Conservation (phyloP, 2,113 vertebrate genomes). For the Pachycephala philippinensis region DNA sequence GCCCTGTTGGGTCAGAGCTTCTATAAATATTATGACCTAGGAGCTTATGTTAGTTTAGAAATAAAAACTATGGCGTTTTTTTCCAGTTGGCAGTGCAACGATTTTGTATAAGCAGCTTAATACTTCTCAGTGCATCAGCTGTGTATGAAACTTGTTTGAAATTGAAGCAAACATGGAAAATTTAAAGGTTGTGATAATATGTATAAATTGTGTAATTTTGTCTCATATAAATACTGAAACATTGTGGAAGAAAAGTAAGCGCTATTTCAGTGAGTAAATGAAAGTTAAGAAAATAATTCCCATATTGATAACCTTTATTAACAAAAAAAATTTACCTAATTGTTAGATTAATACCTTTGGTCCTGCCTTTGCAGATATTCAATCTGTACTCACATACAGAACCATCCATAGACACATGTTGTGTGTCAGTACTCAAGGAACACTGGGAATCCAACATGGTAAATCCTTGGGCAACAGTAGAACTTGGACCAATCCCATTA, state of each 20-base stretch:
- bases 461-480: neutral
- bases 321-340: neutral
- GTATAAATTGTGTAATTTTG: neutral
- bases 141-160: neutral
- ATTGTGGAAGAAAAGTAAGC: neutral
- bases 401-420: neutral
- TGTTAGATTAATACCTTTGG: neutral
- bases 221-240: neutral
- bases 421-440: neutral
- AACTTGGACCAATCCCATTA: neutral
- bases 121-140: neutral
- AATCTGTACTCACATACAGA: neutral
- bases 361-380: neutral
- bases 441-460: neutral
- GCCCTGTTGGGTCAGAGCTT: neutral
- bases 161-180: neutral
- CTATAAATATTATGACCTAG: conserved; percentile 30
- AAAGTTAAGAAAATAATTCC: neutral
- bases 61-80: neutral
- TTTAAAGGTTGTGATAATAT: neutral
- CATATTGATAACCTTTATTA: neutral
- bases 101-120: neutral
- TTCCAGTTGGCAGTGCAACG: neutral
- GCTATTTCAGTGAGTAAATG: neutral
- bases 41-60: conserved; percentile 17